A percentile compares a stretch with the other conserved stretches of the same genome.
phyloP scores from a whole-genome alignment of 2,797 vertebrate genomes.

The Gymnoscopelus microlampas region DNA sequence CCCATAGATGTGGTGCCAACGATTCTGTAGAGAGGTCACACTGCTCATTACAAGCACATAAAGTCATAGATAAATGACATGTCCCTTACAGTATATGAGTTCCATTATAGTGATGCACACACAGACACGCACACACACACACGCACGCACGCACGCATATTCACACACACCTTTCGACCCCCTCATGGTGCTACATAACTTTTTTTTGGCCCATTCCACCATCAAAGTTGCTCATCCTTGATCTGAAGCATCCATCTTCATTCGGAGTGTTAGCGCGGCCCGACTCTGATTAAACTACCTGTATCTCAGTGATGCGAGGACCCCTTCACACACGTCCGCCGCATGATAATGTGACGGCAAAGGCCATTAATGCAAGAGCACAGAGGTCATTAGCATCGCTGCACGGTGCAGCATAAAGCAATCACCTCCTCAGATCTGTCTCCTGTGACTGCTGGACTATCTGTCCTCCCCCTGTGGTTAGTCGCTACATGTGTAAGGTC shows the following conservation, averaged over 20 bases:
- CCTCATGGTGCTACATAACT: constrained; percentile 25
- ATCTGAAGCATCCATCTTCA: constrained; percentile 56
- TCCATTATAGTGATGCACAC: not conserved
- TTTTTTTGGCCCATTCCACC: constrained; percentile 24
- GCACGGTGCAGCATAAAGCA: constrained; percentile 83
- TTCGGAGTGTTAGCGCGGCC: constrained; percentile 43
- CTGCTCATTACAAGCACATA: not conserved
- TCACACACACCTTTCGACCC: not conserved
- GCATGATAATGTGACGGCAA: constrained; percentile 78
- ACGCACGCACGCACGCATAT: not conserved
- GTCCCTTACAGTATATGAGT: not conserved
- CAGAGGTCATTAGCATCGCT: constrained; percentile 86
- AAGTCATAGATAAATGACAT: not conserved
- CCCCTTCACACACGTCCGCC: constrained; percentile 73
- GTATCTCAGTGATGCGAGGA: constrained; percentile 61
- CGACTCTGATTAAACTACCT: constrained; percentile 67
- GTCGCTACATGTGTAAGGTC: constrained; percentile 76
- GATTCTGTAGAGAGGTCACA: not conserved
- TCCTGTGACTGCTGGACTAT: constrained; percentile 72
- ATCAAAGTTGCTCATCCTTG: constrained; percentile 35
- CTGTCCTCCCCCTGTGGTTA: constrained; percentile 75
- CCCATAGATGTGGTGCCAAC: not conserved
- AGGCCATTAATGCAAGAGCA: constrained; percentile 85
- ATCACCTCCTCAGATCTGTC: constrained; percentile 79
- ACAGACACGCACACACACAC: no score